Evolutionary conservation across 2,888 invertebrate species (phyloP), one percentile per base, ranked within the genome.

Genomic region (Papilio elwesi): DNA sequence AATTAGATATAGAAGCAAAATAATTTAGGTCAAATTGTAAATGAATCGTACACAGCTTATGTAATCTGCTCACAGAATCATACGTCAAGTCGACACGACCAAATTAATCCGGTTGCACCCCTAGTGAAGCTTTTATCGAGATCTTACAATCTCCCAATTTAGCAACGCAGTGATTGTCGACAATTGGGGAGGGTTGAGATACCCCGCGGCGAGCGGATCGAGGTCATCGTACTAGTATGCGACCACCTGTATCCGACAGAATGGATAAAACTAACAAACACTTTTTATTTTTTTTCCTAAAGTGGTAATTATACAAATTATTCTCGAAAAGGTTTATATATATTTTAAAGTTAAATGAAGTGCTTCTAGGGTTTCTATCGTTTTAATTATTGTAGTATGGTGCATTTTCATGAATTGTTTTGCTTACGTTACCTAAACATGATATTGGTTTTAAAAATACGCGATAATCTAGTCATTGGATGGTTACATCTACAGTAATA

Each of bases 121-220:
- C 76, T 78, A 78, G 80, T 78, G 76, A 78, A 76, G 76, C 75
- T 76, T 79, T 83, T 86, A 88, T 88, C 84, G 75, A 78, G 85
- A 88, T 87, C 83, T 83, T 76, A 73, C 82, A 83, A 82, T 82
- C 83, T 88, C 88, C 86, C 86, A 89, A 90, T 87, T 88, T 88
- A 84, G 82, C 78, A 83, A 76, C 75, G 82, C 88, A 87, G 81
- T 87, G 88, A 90, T 90, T 90, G 87, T 82, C 79, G 82, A 79
- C 82, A 80, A 82, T 82, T 77, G 81, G 78, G 79, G 78, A 78
- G 81, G 81, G 84, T 80, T 80, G 83, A 78, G 84, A 81, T 82
- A 82, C 78, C 87, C 86, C 78, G 82, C 80, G 71, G 86, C 75
- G 83, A 79, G 74, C 70, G 76, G 83, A 89, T 82, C 82, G 83